phyloP scores from a whole-genome alignment of 2,888 invertebrate species.

The Copidosoma aretas region DNA sequence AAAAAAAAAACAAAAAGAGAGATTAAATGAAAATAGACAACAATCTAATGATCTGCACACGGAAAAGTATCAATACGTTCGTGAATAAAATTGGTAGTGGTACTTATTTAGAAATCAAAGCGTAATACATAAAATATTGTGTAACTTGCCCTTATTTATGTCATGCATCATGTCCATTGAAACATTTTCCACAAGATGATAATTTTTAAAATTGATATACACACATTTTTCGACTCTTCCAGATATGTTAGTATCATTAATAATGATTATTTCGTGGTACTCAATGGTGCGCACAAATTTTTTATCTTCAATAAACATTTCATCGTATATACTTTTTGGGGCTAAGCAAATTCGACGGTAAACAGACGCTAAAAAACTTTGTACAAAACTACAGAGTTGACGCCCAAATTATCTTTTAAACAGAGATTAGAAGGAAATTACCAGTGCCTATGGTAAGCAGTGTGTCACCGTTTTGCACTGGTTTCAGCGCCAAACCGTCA shows the following conservation, averaged over 20 bases:
- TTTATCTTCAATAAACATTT: neutral
- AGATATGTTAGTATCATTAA: neutral
- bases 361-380: too few species aligned
- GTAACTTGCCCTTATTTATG: neutral
- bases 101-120: neutral
- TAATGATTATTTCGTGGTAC: neutral
- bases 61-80: slow-evolving; percentile 20
- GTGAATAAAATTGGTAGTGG: neutral
- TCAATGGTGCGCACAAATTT: neutral
- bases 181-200: neutral
- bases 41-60: slow-evolving; percentile 5
- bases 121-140: neutral
- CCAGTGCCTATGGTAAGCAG: too few species aligned
- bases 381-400: too few species aligned
- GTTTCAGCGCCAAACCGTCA: too few species aligned
- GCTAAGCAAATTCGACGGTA: too few species aligned
- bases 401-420: too few species aligned
- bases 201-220: slow-evolving; percentile 6
- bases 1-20: too few species aligned
- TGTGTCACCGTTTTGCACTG: too few species aligned
- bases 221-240: slow-evolving; percentile 12
- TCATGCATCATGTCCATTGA: slow-evolving; percentile 15
- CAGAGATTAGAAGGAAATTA: too few species aligned
- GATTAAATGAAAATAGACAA: too few species aligned
- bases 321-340: too few species aligned